phyloP scores from a whole-genome alignment of 2,888 invertebrate species.

The Acleris laterana region DNA sequence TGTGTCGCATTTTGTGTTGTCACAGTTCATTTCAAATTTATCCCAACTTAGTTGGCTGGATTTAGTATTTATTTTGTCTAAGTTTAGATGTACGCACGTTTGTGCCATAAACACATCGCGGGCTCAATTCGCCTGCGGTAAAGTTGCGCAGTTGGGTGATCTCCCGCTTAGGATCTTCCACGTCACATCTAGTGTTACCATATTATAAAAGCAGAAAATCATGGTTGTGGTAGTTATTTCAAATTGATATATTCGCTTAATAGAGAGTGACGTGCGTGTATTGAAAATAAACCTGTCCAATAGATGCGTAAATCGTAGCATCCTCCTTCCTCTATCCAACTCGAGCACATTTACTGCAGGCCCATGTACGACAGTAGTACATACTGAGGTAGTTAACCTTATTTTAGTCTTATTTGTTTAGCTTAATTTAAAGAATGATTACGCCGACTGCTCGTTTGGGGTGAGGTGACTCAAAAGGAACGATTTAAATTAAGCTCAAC shows the following conservation, averaged over 20 bases:
- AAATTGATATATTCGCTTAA: constrained; percentile 77
- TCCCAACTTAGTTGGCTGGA: constrained; percentile 81
- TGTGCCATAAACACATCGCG: constrained; percentile 56
- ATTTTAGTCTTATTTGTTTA: constrained; percentile 74
- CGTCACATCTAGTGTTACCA: constrained; percentile 67
- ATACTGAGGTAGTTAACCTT: constrained; percentile 53
- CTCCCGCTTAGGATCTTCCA: constrained; percentile 55
- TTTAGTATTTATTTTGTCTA: constrained; percentile 58
- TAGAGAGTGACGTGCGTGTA: constrained; percentile 64
- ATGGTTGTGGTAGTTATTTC: constrained; percentile 83
- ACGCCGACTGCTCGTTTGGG: constrained; percentile 48
- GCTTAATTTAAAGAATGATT: constrained; percentile 78
- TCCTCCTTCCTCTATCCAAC: constrained; percentile 43
- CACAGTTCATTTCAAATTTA: constrained; percentile 67
- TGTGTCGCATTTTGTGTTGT: constrained; percentile 68
- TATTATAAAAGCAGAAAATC: constrained; percentile 69
- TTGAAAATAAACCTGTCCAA: constrained; percentile 50
- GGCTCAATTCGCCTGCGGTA: constrained; percentile 54
- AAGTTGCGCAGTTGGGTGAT: constrained; percentile 53
- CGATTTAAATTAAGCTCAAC: constrained; percentile 83
- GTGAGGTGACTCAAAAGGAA: constrained; percentile 56
- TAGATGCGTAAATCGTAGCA: constrained; percentile 46
- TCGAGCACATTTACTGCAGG: constrained; percentile 51
- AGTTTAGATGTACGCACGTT: constrained; percentile 55
- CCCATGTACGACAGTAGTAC: constrained; percentile 41